Evolutionary conservation across 2,888 invertebrate species (phyloP), one percentile per base, ranked within the genome.

Genomic region (Dorcus hopei): DNA sequence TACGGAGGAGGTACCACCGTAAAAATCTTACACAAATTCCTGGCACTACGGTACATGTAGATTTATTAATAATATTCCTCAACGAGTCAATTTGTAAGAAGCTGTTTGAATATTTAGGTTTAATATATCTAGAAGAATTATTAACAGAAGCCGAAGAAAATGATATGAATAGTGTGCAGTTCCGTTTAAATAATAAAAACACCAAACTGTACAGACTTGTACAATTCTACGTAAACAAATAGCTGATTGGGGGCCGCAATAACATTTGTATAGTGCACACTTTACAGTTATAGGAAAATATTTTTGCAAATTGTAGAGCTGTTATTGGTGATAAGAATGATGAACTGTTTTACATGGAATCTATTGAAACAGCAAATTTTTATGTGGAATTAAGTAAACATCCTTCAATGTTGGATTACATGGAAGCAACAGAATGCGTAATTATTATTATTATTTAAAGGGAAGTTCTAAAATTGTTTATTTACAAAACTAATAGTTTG

Each of bases 11-110:
- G 16, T 47, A 47, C 3, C 47, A 16, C 26, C 14, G 9, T 16
- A 26, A 16, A 16, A 47, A 47, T 26, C 19, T 47, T 19, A 14
- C 47, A 9, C 9, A 47, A 47, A 14, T 47, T 4, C 9, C n/a
- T 16, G 47, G 16, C 5, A 14, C 16, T n/a, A 47, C n/a, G 23
- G 47, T 47, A n/a, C 47, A 47, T 4, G 47, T 47, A 23, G 47
- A 47, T 47, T 6, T 47, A 47, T 47, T 47, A 47, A 47, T 47
- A 14, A 47, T 47, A 14, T 47, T 47, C n/a, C 19, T 47, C 23
- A 14, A 47, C n/a, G 2, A 47, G 14, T n/a, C 26, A 23, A 23
- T 23, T 47, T 47, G 47, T 47, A 47, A 47, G 11, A 47, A 23
- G 3, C 26, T 47, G 26, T 47, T 14, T n/a, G 26, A 47, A 16